A percentile compares a stretch with the other conserved stretches of the same genome.
Evolutionary conservation across 2,888 invertebrate genomes (phyloP).

Genomic region (Epinotia ramella): DNA sequence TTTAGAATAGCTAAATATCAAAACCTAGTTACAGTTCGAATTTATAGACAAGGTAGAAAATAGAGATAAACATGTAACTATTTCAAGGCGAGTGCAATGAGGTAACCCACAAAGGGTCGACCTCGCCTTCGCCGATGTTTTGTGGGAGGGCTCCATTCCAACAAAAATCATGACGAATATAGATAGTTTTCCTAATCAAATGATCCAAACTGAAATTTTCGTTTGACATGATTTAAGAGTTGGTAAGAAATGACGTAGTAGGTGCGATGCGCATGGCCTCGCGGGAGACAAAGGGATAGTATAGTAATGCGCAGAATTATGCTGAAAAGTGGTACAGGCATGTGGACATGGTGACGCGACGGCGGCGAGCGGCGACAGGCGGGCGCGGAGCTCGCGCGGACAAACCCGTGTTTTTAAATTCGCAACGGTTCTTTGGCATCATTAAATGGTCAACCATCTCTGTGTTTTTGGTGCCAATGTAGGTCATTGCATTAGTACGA

Average conservation of each 20-base stretch:
- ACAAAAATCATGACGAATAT: constrained; percentile 56
- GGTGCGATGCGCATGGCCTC: too few species aligned
- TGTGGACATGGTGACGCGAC: constrained; percentile 18
- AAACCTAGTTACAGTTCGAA: constrained; percentile 49
- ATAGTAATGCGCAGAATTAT: background rate
- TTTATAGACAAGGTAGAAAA: constrained; percentile 72
- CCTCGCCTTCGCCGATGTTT: constrained; percentile 75
- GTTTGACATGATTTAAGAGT: background rate
- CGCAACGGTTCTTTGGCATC: constrained; percentile 70
- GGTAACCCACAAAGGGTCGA: constrained; percentile 79
- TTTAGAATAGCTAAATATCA: background rate
- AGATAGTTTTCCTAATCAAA: constrained; percentile 40
- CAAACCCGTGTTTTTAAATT: constrained; percentile 55
- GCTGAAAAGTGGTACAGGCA: background rate
- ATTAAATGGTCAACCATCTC: constrained; percentile 79
- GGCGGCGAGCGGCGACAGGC: background rate
- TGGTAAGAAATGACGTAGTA: background rate
- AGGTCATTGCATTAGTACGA: constrained; percentile 71
- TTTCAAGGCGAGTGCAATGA: constrained; percentile 82
- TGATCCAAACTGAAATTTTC: background rate
- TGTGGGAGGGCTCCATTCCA: constrained; percentile 65
- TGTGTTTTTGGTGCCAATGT: constrained; percentile 65
- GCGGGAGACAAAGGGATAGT: background rate
- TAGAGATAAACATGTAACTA: constrained; percentile 78
- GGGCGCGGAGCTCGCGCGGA: background rate